Evolutionary conservation across 2,113 vertebrate genomes (phyloP), one percentile per base, ranked within the genome.

Genomic region (Oryzias melastigma): DNA sequence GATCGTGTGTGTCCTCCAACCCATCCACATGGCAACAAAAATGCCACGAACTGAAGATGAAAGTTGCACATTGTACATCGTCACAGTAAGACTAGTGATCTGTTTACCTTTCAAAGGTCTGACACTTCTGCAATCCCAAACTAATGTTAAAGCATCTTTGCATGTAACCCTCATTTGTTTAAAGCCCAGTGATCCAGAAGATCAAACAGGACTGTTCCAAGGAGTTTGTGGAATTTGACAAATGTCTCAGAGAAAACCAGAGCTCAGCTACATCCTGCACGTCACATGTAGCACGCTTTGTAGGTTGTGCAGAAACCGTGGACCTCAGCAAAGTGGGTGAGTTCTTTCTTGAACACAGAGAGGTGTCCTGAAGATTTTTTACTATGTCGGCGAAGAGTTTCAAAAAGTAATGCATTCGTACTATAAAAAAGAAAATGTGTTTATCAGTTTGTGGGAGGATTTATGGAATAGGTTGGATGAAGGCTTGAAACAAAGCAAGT

Each of bases 11-110:
- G 43, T 87, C 92, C 1, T 86, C 91, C 52, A 93, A 94, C 58
- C 95, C 95, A 2, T 90, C 91, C 3, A 89, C 93, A 7, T 98
- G 96, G 96, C 95, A 96, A 50, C 79, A 88, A 4, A 92, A 92
- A 12, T 98, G 96, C 65, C 87, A 95, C 47, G 77, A 90, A 0
- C 91, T 95, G 7, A 97, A 96, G 77, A 83, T 94, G 67, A 90
- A 91, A 64, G 94, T 98, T 54, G 91, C 94, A 14, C 91, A 91
- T 3, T 98, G 96, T 73, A 95, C 96, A 2, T 94, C 95, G 2
- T 92, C 94, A 12, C 95, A 97, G 96, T 98, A 91, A 93, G 96
- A 89, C 42, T 19, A 15, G 16, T 24, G 43, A 40, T 13, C 27
- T 60, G 14, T 40, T 18, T 4, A 22, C n/a, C 19, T n/a, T 57